phyloP scores from a whole-genome alignment of 2,113 vertebrate genomes.

The Menura novaehollandiae region DNA sequence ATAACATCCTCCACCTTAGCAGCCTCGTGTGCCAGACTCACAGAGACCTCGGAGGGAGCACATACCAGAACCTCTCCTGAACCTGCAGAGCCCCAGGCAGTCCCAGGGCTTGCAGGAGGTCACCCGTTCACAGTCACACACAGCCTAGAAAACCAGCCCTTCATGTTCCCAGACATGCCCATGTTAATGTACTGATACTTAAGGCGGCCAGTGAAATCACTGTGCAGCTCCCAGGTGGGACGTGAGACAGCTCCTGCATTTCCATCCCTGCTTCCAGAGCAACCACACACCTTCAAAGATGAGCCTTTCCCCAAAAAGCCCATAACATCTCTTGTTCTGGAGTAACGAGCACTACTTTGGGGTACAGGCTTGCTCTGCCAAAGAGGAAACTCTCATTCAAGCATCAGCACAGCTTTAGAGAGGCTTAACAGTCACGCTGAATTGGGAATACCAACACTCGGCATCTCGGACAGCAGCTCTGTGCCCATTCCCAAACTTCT shows the following conservation, averaged over 20 bases:
- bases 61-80: neutral
- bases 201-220: neutral
- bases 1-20: neutral
- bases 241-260: neutral
- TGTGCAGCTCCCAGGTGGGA: neutral
- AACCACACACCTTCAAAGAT: neutral
- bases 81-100: accelerated
- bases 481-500: neutral
- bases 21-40: neutral
- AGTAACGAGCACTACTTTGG: neutral
- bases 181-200: neutral
- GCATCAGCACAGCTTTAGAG: neutral
- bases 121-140: accelerated
- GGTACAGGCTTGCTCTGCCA: neutral
- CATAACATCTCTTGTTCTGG: neutral
- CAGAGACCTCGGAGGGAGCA: neutral
- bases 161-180: neutral
- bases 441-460: neutral
- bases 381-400: neutral
- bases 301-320: neutral
- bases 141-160: neutral
- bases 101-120: neutral
- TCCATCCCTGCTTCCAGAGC: neutral
- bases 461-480: neutral
- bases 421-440: neutral